Conservation (phyloP, 2,888 invertebrate genomes). For the Lathronympha strigana region DNA sequence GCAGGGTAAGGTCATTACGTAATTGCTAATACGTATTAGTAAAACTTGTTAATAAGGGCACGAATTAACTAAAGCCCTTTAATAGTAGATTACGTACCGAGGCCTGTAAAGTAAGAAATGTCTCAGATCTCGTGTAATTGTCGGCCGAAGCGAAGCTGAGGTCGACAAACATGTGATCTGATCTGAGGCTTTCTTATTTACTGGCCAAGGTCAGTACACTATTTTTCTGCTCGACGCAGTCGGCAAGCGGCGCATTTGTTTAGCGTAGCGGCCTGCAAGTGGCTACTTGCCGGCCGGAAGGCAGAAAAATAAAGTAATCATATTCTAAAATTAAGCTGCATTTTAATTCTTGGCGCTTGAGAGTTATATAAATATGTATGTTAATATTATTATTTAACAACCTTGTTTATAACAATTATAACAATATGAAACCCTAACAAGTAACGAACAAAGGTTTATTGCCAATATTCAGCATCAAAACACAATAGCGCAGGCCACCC, state of each 20-base stretch:
- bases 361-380: neutral
- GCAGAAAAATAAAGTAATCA: neutral
- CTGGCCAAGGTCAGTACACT: too few relatives aligned
- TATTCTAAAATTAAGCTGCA: neutral
- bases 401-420: neutral
- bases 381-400: neutral
- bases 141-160: too few relatives aligned
- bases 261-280: too few relatives aligned
- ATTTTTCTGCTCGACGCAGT: too few relatives aligned
- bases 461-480: slow-evolving; percentile 7
- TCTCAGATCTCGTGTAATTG: too few relatives aligned
- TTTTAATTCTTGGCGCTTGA: neutral
- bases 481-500: slow-evolving; percentile 13
- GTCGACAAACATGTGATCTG: too few relatives aligned
- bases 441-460: neutral
- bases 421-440: neutral
- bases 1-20: neutral
- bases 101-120: too few relatives aligned
- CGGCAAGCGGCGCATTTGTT: too few relatives aligned
- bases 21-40: neutral
- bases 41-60: neutral
- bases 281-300: too few relatives aligned
- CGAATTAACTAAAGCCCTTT: neutral
- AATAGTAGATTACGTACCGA: too few relatives aligned
- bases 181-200: too few relatives aligned